Conservation (phyloP, 1,140 invertebrate species). For the Drosophila lini region DNA sequence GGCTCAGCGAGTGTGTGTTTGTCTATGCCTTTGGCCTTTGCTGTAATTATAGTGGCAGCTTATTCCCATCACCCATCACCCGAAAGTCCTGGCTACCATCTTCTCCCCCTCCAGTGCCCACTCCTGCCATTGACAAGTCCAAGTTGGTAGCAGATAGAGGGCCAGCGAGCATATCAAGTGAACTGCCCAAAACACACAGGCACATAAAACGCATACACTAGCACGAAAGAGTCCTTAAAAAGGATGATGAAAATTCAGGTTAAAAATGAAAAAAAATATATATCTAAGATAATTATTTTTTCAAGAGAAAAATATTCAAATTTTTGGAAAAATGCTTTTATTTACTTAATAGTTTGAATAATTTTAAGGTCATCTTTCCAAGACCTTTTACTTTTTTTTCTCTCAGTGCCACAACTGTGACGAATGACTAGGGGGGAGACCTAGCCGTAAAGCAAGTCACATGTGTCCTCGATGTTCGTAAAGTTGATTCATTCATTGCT, state of each 20-base stretch:
- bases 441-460: conserved; percentile 64
- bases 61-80: conserved; percentile 45
- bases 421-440: conserved; percentile 7
- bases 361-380: neutral
- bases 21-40: conserved; percentile 53
- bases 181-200: conserved; percentile 64
- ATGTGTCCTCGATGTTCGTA: conserved; percentile 73
- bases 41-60: conserved; percentile 75
- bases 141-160: conserved; percentile 58
- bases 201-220: conserved; percentile 42
- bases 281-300: neutral
- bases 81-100: conserved; percentile 8
- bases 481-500: conserved; percentile 79
- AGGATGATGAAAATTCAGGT: neutral
- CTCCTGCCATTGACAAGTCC: conserved; percentile 73
- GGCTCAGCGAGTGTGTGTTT: conserved; percentile 5
- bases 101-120: neutral
- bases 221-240: neutral
- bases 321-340: no score
- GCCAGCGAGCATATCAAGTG: conserved; percentile 62
- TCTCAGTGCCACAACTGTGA: conserved; percentile 13
- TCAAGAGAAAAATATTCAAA: neutral
- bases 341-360: neutral
- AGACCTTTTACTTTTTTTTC: neutral
- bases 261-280: no score